Evolutionary conservation across 2,888 invertebrate species (phyloP), one percentile per base, ranked within the genome.

Genomic region (Tachina lurida): DNA sequence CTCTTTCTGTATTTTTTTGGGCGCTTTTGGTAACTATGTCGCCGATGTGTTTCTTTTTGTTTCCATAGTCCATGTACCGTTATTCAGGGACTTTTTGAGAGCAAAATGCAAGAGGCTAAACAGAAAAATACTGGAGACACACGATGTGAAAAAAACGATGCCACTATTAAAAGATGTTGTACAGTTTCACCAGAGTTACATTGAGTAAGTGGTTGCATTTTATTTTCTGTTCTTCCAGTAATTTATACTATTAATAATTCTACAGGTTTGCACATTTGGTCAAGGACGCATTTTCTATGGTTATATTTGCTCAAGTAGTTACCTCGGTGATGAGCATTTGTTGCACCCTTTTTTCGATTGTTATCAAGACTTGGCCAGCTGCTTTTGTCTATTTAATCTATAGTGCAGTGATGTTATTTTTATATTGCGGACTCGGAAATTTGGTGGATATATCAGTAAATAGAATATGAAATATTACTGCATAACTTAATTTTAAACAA

Each of bases 31-130:
- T 0, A 90, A 91, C 22, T 91, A 89, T 71, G 89, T 88, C 0
- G 88, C 84, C 1, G 90, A 90, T 31, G 90, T 90, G 89, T 90
- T 86, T 19, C 71, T 91, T 8, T 90, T 91, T 43, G 17, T 88
- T 0, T 89, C 87, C 5, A 87, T 90, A 13, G 54, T 82, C 12
- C 89, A 90, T 67, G 82, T 91, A 7, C 89, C 90, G 0, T 43
- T 91, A 8, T 70, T 89, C 2, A 91, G 88, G 77, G 89, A 90
- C 52, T 86, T 90, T 13, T 87, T 91, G 0, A 87, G 67, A 5
- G 68, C 84, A 0, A 90, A 91, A 63, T 76, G 88, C 0, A n/a
- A 86, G 12, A 88, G 89, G 1, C 70, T 91, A 5, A 91, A 90
- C 22, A 76, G 83, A 17, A 45, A 78, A 0, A 5, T 74, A 1